A percentile compares a stretch with the other conserved stretches of the same genome.
These are phyloP conservation scores for Caenorhabditis japonica DNA, from an alignment of 2,888 invertebrate species.

Conservation along the genomic window DNA sequence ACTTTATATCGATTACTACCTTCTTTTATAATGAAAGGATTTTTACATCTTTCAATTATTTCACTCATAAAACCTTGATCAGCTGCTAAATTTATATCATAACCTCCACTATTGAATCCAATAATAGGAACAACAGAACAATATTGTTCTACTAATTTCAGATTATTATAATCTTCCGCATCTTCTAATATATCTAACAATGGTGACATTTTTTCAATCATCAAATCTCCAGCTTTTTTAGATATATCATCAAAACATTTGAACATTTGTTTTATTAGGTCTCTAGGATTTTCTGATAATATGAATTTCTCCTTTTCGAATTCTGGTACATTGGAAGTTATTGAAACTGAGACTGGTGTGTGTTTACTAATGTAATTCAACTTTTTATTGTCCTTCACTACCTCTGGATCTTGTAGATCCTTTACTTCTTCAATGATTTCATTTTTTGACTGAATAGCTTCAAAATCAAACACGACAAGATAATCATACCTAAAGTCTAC, in stretches of 20 bases:
- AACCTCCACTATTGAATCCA: slow-evolving; percentile 41
- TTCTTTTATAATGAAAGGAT: slow-evolving; percentile 42
- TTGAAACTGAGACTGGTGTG: slow-evolving; percentile 33
- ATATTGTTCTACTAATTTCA: slow-evolving; percentile 30
- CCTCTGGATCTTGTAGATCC: too few species aligned
- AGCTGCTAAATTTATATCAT: slow-evolving; percentile 39
- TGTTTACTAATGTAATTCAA: slow-evolving; percentile 35
- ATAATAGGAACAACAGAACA: slow-evolving; percentile 35
- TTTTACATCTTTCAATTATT: slow-evolving; percentile 13
- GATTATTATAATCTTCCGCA: slow-evolving; percentile 10
- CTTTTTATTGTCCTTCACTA: slow-evolving; percentile 21
- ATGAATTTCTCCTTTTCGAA: slow-evolving; percentile 37
- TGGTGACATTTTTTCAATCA: slow-evolving; percentile 37
- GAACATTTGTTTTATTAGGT: slow-evolving; percentile 36
- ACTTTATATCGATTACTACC: slow-evolving; percentile 46
- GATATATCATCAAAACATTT: slow-evolving; percentile 34
- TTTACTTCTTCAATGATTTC: too few species aligned
- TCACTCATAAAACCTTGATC: slow-evolving; percentile 39
- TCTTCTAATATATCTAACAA: slow-evolving; percentile 18
- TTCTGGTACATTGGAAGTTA: slow-evolving; percentile 28
- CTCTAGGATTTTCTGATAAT: slow-evolving; percentile 27
- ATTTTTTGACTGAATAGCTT: slow-evolving; percentile 29
- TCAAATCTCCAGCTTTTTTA: slow-evolving; percentile 25
- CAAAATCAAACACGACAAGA: slow-evolving; percentile 41
- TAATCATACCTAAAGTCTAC: slow-evolving; percentile 45